Evolutionary conservation across 2,797 vertebrate genomes (phyloP), one percentile per base, ranked within the genome.

Genomic region (Rhynchonycteris naso): DNA sequence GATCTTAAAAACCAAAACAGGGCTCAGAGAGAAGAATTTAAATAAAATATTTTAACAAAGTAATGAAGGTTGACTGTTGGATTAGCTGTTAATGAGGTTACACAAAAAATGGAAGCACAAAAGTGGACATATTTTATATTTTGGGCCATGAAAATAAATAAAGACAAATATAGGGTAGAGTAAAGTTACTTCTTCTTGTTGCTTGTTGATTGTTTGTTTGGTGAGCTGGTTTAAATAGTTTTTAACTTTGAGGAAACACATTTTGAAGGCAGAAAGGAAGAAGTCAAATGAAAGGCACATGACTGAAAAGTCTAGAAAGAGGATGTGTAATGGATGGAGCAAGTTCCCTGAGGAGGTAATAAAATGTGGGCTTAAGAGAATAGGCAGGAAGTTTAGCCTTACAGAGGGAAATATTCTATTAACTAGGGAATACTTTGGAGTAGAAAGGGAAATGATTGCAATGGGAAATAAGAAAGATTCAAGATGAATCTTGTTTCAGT

Each of bases 231-330:
- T 47, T 82, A 26, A 79, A 80, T 38, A 94, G 8, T 84, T 94
- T 93, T 61, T 52, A 30, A 12, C 35, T 76, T 66, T 76, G 58
- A 94, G 47, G 21, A 85, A 82, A 61, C 18, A 78, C 7, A 72
- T n/a, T 85, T 88, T 95, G 28, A 71, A 94, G 90, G 58, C 11
- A 68, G 22, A 69, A 71, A 78, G 7, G 71, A 81, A 52, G 28
- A 83, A 50, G 43, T 80, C 38, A 88, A 82, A 56, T 59, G 72
- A 88, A 79, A 95, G 85, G 24, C 33, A 66, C 92, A 79, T 83
- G 63, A 88, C 33, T 54, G 75, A 88, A 92, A 90, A 66, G 14
- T 93, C 15, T 80, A n/a, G 35, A 65, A 88, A 81, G 59, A 72
- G 3, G 59, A 54, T 47, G 7, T 72, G 24, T 66, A 72, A 88